Conservation (phyloP, 2,113 vertebrate genomes). For the Nymphicus hollandicus region DNA sequence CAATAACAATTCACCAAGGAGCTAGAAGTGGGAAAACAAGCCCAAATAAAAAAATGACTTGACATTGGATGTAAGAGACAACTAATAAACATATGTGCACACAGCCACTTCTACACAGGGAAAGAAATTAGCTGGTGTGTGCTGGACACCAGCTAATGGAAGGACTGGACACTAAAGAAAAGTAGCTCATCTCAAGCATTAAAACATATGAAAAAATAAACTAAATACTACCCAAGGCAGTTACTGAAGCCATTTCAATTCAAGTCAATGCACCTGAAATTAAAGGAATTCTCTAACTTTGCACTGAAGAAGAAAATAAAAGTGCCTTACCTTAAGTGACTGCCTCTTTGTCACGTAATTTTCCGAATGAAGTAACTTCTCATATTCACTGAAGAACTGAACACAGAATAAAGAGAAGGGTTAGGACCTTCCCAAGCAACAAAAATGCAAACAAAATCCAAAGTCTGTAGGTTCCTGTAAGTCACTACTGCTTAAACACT, state of each 20-base stretch:
- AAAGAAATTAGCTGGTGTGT: background rate
- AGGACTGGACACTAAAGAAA: background rate
- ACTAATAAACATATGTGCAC: background rate
- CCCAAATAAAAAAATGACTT: background rate
- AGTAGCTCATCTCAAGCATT: background rate
- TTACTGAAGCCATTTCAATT: background rate
- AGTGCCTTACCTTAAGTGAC: constrained; percentile 80
- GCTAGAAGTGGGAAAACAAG: constrained; percentile 59
- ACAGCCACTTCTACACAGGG: background rate
- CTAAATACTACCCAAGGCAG: background rate
- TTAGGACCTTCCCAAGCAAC: background rate
- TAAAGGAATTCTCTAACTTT: background rate
- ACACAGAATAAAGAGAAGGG: constrained; percentile 35
- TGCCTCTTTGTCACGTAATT: constrained; percentile 88
- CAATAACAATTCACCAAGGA: constrained; percentile 83
- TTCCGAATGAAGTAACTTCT: constrained; percentile 87
- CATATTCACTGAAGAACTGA: constrained; percentile 88
- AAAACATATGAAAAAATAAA: background rate
- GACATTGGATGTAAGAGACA: background rate
- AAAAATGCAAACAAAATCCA: background rate
- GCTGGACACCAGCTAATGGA: background rate
- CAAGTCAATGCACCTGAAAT: background rate
- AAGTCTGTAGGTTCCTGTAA: background rate
- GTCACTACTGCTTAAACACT: background rate
- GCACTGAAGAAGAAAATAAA: background rate